Evolutionary conservation across 2,888 invertebrate species (phyloP), one percentile per base, ranked within the genome.

Genomic region (Anarsia innoxiella): DNA sequence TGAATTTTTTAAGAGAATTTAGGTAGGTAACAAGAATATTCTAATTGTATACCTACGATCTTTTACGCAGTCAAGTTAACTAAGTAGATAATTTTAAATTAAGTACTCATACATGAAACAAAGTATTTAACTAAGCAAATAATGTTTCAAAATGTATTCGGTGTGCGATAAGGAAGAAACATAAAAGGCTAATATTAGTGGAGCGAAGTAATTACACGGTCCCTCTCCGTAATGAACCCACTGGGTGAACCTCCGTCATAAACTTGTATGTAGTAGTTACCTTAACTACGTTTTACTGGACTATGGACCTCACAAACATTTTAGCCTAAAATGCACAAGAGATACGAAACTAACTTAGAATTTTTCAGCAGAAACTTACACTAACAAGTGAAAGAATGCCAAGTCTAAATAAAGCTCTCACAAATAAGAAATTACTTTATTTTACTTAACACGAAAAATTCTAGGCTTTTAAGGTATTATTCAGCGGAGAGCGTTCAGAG

Each of bases 181-280:
- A 15, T 58, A 66, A 65, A 66, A 66, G 62, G 59, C 54, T 62
- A 59, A 66, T 71, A 66, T 67, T 66, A 66, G 58, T 61, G 49
- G 62, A 70, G 66, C 69, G 66, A 64, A 66, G 61, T 74, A 76
- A 78, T 78, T 74, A 75, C 56, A 49, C 56, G 59, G 66, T 66
- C 64, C 65, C 65, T 65, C 56, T 42, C 58, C 58, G 63, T 71
- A 73, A 70, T 67, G 68, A 67, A 66, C 66, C 60, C 42, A 38
- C 40, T 36, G 46, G 46, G 42, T 25, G 44, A 37, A 35, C 41
- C 33, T 33, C 9, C 15, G 33, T 26, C 26, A 33, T 33, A 33
- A 33, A 33, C 33, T 12, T 31, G 31, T 12, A 27, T 27, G 27
- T 27, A 11, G 8, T n/a, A 9, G 25, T 25, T 25, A 25, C 25